Conservation (phyloP, 1,140 invertebrate genomes). For the Agrypnia vestita region DNA sequence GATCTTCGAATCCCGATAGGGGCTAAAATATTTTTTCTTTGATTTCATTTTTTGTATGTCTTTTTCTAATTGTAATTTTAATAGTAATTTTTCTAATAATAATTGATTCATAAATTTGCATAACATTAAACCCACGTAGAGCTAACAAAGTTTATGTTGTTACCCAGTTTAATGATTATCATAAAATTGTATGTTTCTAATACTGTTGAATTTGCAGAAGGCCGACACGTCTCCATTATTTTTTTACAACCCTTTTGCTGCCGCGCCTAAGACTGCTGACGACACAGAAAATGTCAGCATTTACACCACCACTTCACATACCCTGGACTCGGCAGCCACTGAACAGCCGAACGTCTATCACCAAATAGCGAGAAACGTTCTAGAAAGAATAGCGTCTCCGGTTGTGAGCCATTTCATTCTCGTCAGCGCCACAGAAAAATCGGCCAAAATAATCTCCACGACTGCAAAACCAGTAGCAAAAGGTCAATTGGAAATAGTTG, state of each 20-base stretch:
- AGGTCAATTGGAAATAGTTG: constrained; percentile 66
- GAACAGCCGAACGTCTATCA: constrained; percentile 64
- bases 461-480: constrained; percentile 60
- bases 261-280: constrained; percentile 62
- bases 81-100: too few relatives aligned
- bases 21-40: too few relatives aligned
- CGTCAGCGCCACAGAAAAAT: constrained; percentile 21
- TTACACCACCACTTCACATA: constrained; percentile 64
- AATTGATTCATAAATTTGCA: too few relatives aligned
- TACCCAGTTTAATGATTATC: too few relatives aligned
- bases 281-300: constrained; percentile 67
- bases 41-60: too few relatives aligned
- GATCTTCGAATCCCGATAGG: too few relatives aligned
- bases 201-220: constrained; percentile 10
- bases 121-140: too few relatives aligned
- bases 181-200: too few relatives aligned
- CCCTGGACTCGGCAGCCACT: constrained; percentile 52
- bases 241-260: constrained; percentile 62
- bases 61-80: too few relatives aligned
- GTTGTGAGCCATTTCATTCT: constrained; percentile 61
- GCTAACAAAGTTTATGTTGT: too few relatives aligned
- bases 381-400: constrained; percentile 68
- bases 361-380: constrained; percentile 68
- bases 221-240: constrained; percentile 52
- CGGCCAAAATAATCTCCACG: constrained; percentile 58